phyloP scores from a whole-genome alignment of 2,113 vertebrate species.

The Catharus minimus region DNA sequence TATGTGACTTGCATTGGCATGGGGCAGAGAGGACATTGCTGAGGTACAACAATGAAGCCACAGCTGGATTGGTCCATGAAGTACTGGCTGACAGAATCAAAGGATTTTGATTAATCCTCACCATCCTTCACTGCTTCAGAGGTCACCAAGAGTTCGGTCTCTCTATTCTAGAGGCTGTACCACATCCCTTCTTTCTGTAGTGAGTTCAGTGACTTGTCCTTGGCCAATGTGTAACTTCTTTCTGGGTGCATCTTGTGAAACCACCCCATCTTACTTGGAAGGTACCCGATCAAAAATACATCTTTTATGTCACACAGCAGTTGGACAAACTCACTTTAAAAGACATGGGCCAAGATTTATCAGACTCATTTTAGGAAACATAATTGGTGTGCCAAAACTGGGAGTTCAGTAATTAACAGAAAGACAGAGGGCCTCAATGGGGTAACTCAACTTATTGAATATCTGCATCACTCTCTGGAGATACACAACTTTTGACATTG shows the following conservation, averaged over 20 bases:
- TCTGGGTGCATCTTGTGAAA: background rate
- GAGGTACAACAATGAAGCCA: background rate
- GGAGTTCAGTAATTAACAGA: background rate
- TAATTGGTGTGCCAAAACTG: background rate
- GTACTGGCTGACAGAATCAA: background rate
- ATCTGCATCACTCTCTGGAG: background rate
- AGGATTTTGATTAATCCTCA: background rate
- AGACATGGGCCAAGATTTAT: background rate
- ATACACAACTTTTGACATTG: fast-evolving
- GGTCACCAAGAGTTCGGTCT: background rate
- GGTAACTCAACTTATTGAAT: background rate
- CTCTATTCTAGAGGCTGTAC: background rate
- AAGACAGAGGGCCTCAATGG: background rate
- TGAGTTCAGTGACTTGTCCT: background rate
- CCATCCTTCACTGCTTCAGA: background rate
- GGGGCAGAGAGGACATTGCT: background rate
- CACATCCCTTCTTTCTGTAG: background rate
- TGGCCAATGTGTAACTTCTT: background rate
- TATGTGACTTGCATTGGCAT: fast-evolving
- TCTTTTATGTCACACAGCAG: background rate
- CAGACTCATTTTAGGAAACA: background rate
- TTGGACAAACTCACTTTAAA: background rate
- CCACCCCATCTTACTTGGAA: background rate
- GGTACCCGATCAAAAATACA: background rate
- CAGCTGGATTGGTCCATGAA: background rate